Conservation (phyloP, 2,888 invertebrate genomes). For the Epistrophe eligans region DNA sequence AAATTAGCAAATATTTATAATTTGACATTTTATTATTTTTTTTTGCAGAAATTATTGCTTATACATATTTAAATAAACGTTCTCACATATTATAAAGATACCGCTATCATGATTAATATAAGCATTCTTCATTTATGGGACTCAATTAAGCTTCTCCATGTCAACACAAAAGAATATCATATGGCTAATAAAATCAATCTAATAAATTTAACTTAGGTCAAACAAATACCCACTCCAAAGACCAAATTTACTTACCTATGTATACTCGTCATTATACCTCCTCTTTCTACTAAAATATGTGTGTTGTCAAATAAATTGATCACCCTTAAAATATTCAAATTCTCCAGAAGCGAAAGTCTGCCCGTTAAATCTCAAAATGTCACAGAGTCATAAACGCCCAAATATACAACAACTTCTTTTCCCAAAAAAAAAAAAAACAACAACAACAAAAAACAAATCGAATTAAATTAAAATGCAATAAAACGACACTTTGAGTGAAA, state of each 20-base stretch:
- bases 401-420: slow-evolving; percentile 19
- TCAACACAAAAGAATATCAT: not conserved
- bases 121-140: not conserved
- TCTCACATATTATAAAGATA: not conserved
- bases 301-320: slow-evolving; percentile 29
- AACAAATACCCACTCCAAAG: not conserved
- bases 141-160: not conserved
- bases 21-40: not conserved
- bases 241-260: not conserved
- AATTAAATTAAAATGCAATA: slow-evolving; percentile 78
- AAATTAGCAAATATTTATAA: too few relatives aligned
- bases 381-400: slow-evolving; percentile 49
- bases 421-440: not conserved
- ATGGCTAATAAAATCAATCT: slow-evolving; percentile 3
- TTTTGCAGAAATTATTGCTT: not conserved
- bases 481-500: slow-evolving; percentile 77
- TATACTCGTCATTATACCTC: not conserved
- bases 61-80: not conserved
- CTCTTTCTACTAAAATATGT: not conserved
- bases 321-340: slow-evolving; percentile 41
- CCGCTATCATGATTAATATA: not conserved
- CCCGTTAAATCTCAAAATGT: slow-evolving; percentile 50
- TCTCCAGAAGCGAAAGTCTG: slow-evolving; percentile 17
- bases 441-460: slow-evolving; percentile 55
- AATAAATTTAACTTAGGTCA: slow-evolving; percentile 37